Base-by-base conservation (phyloP, 2,888 invertebrate genomes). In the Synanthedon myopaeformis region DNA sequence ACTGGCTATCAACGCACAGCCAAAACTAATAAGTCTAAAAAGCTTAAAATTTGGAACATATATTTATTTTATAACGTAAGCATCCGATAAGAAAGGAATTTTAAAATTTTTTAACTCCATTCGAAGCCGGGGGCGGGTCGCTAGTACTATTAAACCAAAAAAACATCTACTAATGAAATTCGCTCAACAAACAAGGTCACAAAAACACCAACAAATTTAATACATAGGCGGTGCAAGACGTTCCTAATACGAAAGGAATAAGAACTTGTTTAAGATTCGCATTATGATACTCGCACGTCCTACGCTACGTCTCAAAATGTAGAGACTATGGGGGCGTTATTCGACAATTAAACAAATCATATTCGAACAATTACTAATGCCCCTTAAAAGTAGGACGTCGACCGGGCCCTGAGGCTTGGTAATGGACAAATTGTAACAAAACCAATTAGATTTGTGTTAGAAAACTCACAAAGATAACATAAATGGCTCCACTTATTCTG, bases 331-430 rank as follows among this genome's bases (percentile, higher is more conserved):
- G 54, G 52, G 59, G 61, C 54, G 41, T 49, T 10, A 17, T 17
- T 49, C 13, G 56, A 35, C 48, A 28, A 42, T 52, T 14, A 58
- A 61, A 60, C 58, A 56, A 59, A 60, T 64, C 65, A 64, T 67
- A 72, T 77, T 75, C 74, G 67, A 70, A 70, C 75, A 75, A 78
- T 79, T 71, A 67, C 61, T 23, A 64, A 63, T 72, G 68, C 72
- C 62, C 60, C 62, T 51, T 58, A 57, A 58, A 78, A 74, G 69
- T 77, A 62, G 79, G 76, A 60, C 76, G 67, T 52, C 67, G 62
- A 70, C 72, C 75, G 69, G 70, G 72, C 74, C 65, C 57, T 68
- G 67, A 66, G 61, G 66, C 61, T 68, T 64, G 59, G 56, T 58
- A 59, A 65, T 65, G 67, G 65, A 63, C 59, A 62, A 59, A 55